Conservation (phyloP, 2,888 invertebrate species). For the Apocheima hispidaria region DNA sequence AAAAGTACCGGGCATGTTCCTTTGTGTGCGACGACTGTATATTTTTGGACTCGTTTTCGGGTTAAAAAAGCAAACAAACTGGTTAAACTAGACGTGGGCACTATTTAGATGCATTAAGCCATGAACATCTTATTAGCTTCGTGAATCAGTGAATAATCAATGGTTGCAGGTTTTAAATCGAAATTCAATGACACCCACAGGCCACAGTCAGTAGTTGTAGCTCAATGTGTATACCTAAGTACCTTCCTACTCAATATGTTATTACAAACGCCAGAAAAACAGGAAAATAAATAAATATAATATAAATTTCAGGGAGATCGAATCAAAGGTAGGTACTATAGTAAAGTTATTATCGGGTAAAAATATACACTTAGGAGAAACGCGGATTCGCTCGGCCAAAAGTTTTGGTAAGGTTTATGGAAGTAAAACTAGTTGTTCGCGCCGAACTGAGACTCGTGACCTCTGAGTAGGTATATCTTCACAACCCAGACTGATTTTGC, state of each 20-base stretch:
- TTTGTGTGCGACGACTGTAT: conserved; percentile 60
- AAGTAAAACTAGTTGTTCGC: too few species aligned
- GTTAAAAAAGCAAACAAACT: conserved; percentile 20
- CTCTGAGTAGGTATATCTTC: too few species aligned
- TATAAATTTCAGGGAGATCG: background rate
- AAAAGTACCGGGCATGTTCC: conserved; percentile 52
- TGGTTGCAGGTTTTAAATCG: conserved; percentile 3
- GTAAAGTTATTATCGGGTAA: too few species aligned
- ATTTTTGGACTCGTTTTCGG: conserved; percentile 45
- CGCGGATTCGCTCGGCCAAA: too few species aligned
- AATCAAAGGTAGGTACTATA: too few species aligned
- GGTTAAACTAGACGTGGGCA: conserved; percentile 21
- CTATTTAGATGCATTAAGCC: conserved; percentile 7
- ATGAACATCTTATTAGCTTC: background rate
- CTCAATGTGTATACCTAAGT: too few species aligned
- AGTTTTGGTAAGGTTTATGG: too few species aligned
- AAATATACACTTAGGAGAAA: too few species aligned
- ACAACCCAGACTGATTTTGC: too few species aligned
- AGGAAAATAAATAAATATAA: background rate
- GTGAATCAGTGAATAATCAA: conserved; percentile 4
- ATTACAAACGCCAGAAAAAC: conserved; percentile 7
- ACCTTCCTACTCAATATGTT: conserved; percentile 1
- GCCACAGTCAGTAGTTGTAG: background rate
- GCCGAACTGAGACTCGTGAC: too few species aligned
- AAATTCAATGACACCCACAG: background rate